Evolutionary conservation across 1,140 invertebrate genomes (phyloP).

Genomic region (Drosophila aff.): DNA sequence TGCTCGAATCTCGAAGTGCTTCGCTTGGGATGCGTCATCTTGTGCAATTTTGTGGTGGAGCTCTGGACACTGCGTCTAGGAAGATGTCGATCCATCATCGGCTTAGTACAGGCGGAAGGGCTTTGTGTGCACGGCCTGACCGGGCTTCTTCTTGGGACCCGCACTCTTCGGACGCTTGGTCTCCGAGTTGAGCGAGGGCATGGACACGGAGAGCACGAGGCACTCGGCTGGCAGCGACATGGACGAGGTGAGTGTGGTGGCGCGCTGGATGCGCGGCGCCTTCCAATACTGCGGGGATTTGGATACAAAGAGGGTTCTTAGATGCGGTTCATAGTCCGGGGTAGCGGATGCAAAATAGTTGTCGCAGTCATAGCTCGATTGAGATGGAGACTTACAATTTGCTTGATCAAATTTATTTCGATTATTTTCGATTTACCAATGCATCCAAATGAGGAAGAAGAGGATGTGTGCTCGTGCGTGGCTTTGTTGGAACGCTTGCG

Average conservation of each 20-base stretch:
- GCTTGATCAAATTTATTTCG: conserved; percentile 55
- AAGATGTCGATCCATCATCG: neutral
- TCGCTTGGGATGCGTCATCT: conserved; percentile 47
- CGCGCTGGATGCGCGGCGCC: conserved; percentile 78
- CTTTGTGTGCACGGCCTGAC: conserved; percentile 78
- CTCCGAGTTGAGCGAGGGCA: conserved; percentile 81
- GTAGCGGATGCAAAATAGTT: conserved; percentile 23
- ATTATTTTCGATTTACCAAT: conserved; percentile 73
- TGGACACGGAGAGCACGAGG: conserved; percentile 82
- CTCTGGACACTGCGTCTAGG: conserved; percentile 13
- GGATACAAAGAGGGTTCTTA: conserved; percentile 11
- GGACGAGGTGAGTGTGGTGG: conserved; percentile 82
- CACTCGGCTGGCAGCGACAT: conserved; percentile 85
- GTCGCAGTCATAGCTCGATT: conserved; percentile 57
- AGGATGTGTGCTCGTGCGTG: conserved; percentile 69
- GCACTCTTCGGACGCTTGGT: conserved; percentile 80
- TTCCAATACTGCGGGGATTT: conserved; percentile 75
- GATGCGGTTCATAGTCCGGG: neutral
- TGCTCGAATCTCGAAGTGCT: conserved; percentile 63
- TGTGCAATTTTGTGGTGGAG: conserved; percentile 40
- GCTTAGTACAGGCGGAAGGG: conserved; percentile 82
- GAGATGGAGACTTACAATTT: conserved; percentile 76
- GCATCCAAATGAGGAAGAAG: conserved; percentile 73
- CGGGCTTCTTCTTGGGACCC: conserved; percentile 78
- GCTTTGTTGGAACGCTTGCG: conserved; percentile 65